A percentile compares a stretch with the other conserved stretches of the same genome.
Evolutionary conservation across 2,797 vertebrate genomes (phyloP).

Genomic region (Aselliscus stoliczkanus): DNA sequence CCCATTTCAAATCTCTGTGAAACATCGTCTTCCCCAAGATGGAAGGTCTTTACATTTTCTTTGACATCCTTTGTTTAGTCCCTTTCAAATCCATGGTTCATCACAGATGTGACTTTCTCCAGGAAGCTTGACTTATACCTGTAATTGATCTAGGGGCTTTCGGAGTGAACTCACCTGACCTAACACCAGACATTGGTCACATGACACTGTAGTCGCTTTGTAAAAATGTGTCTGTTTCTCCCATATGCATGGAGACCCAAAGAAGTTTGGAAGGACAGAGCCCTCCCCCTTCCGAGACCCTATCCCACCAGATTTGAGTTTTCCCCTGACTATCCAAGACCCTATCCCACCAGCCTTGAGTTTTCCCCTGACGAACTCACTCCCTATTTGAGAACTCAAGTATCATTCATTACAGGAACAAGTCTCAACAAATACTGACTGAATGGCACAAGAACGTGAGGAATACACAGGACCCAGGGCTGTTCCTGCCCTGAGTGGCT

Average conservation of each 20-base stretch:
- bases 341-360: no score
- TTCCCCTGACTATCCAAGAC: not conserved
- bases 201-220: accelerated
- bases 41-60: not conserved
- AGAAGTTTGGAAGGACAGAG: not conserved
- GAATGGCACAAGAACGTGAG: not conserved
- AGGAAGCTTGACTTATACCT: not conserved
- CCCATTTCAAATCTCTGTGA: not conserved
- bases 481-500: not conserved
- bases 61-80: accelerated
- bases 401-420: not conserved
- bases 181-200: accelerated
- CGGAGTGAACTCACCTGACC: not conserved
- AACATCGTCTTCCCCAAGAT: not conserved
- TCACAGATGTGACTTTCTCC: not conserved
- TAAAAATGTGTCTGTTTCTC: not conserved
- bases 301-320: no score
- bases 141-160: not conserved
- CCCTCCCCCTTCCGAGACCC: not conserved
- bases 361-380: not conserved
- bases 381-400: not conserved
- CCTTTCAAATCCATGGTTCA: not conserved
- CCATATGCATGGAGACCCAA: accelerated
- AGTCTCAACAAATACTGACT: accelerated
- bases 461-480: accelerated